phyloP scores from a whole-genome alignment of 2,113 vertebrate genomes.

The Phoenicopterus ruber region DNA sequence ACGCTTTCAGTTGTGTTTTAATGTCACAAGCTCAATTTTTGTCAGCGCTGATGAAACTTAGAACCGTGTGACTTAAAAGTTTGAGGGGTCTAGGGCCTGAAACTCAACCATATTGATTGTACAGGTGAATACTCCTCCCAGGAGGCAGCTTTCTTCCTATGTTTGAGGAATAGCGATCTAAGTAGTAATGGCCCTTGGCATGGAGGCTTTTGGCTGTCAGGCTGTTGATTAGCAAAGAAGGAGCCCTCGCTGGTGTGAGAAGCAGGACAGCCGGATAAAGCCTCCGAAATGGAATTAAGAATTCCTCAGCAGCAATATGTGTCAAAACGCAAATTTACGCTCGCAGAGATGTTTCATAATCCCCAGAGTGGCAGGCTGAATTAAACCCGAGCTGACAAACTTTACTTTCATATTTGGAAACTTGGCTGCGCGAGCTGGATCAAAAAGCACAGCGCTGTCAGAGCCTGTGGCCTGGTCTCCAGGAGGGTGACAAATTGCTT shows the following conservation, averaged over 20 bases:
- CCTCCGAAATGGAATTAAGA: background rate
- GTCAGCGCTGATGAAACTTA: background rate
- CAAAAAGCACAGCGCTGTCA: background rate
- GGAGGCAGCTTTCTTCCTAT: background rate
- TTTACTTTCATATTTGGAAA: background rate
- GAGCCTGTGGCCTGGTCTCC: background rate
- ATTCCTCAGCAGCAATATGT: background rate
- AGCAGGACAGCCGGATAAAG: background rate
- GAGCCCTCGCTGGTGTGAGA: background rate
- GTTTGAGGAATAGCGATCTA: background rate
- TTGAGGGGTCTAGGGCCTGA: background rate
- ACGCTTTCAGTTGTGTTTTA: background rate
- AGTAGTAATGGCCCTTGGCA: background rate
- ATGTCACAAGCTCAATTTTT: background rate
- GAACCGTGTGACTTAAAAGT: background rate
- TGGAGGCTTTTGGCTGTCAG: background rate
- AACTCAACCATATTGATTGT: background rate
- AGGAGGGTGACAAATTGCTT: background rate
- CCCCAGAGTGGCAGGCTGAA: background rate
- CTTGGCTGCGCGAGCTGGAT: background rate
- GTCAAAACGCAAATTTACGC: background rate
- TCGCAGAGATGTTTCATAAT: background rate
- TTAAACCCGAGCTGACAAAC: background rate
- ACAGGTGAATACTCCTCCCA: background rate
- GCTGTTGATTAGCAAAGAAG: background rate